Evolutionary conservation across 2,888 invertebrate genomes (phyloP).

Genomic region (Eupithecia insigniata): DNA sequence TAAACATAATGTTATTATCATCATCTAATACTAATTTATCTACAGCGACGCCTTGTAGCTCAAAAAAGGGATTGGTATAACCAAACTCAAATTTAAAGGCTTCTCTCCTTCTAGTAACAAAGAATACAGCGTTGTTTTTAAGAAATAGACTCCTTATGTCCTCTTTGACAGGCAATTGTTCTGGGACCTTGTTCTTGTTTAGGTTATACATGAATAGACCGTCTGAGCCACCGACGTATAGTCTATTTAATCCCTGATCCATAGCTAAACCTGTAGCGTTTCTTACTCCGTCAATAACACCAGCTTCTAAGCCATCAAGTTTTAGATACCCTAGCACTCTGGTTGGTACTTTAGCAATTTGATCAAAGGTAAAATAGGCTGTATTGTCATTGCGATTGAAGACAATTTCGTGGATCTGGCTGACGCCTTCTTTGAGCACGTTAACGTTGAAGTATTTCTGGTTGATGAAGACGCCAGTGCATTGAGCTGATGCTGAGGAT

Average conservation of each 20-base stretch:
- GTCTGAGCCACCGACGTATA: constrained; percentile 69
- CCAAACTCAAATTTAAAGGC: constrained; percentile 68
- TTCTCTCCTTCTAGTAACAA: constrained; percentile 60
- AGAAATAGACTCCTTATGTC: constrained; percentile 64
- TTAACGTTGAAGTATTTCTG: constrained; percentile 65
- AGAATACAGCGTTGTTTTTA: constrained; percentile 65
- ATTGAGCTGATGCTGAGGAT: constrained; percentile 57
- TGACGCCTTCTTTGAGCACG: constrained; percentile 71
- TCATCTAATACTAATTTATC: constrained; percentile 70
- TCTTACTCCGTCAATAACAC: constrained; percentile 64
- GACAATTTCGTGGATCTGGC: constrained; percentile 62
- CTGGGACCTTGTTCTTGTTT: constrained; percentile 58
- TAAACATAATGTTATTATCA: constrained; percentile 69
- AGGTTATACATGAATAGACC: constrained; percentile 68
- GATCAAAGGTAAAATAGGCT: constrained; percentile 71
- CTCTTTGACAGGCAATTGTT: constrained; percentile 65
- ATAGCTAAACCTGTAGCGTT: constrained; percentile 72
- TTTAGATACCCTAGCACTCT: constrained; percentile 63
- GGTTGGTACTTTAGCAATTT: constrained; percentile 54
- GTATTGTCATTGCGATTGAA: constrained; percentile 67
- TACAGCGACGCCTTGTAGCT: constrained; percentile 56
- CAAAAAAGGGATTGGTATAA: constrained; percentile 54
- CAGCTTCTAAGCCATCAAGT: constrained; percentile 54
- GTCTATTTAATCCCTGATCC: constrained; percentile 63
- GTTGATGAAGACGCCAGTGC: constrained; percentile 64